Evolutionary conservation across 2,797 vertebrate genomes (phyloP), one percentile per base, ranked within the genome.

Genomic region (Periophthalmus magnuspinnatus): DNA sequence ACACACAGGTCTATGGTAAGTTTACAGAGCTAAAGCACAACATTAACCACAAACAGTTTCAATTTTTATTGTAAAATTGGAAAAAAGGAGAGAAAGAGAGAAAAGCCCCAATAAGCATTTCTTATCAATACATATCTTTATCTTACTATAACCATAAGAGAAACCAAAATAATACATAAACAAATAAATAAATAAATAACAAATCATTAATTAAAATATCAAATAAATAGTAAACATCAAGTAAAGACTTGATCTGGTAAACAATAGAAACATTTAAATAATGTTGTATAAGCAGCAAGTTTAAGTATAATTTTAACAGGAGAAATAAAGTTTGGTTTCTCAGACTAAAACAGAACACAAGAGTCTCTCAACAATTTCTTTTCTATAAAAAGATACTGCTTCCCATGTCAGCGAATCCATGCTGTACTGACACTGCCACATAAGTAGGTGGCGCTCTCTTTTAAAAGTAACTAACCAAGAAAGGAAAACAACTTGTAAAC

Each of bases 31-130:
- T 6, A 32, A 69, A 64, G 63, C 70, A 78, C 14, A 17, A 76
- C 3, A 69, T 78, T 28, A 9, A 76, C 38, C 67, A 84, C 70
- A 82, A 88, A 78, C 72, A 90, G 88, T 94, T 94, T 93, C 81
- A 92, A 86, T 80, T 94, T 95, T 95, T 95, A 95, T 95, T 95
- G 94, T 93, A 95, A 95, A 95, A 95, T 94, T 95, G 93, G 92
- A 95, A 95, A 95, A 94, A 94, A 94, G 88, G 86, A 92, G 89
- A 93, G 90, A 93, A 91, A 93, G 92, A 93, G 92, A 94, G 92
- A 94, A 94, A 94, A 95, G 92, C 91, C 89, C 91, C 91, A 88
- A 90, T 91, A 93, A 94, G 90, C 91, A 85, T 91, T 93, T 93
- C 90, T 90, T 92, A 91, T 93, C 91, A 81, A 93, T 94, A 93